Base-by-base conservation (phyloP, 2,113 vertebrate genomes). In the Chaetorhynchus papuensis region DNA sequence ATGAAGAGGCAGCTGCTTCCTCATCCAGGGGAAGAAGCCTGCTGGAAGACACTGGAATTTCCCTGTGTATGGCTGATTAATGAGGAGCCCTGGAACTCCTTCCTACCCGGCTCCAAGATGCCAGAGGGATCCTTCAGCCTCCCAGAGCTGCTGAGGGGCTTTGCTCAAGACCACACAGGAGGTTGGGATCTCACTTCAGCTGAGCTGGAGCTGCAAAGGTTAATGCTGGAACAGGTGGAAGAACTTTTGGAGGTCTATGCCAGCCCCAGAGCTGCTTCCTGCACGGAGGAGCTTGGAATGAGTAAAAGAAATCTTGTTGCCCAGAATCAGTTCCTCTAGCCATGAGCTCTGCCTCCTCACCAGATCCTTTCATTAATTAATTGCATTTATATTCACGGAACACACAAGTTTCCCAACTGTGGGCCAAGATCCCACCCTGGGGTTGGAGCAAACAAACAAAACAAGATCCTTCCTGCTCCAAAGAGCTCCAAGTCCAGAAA, bases 1-100 rank as follows among this genome's bases (percentile, higher is more conserved):
- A 96, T 95, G 96, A 96, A 96, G 94, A 96, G 94, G 92, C 83
- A 95, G 83, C 56, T 87, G 85, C 94, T 86, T 88, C 78, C 90
- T 85, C 60, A 80, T 70, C 42, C 45, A 23, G 71, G 22, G 61
- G 30, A 68, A 94, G 45, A 78, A 87, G 47, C 57, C 74, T 93
- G 52, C 52, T 75, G 13, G 74, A 84, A 89, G 74, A 68, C 91
- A 47, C 44, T 52, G 31, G 66, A n/a, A 86, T 83, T 75, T 74
- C 85, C 60, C 64, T 44, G 47, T 27, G 7, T 66, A 47, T 60
- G 39, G 60, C 42, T 93, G 71, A 77, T 70, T 70, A 68, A 88
- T 91, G 71, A 88, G 64, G 39, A 94, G 79, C 44, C 54, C 60
- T 37, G 39, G 28, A 89, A 64, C 60, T 71, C 31, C 37, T 76